A percentile compares a stretch with the other conserved stretches of the same genome.
These are phyloP conservation scores for Nomada fabriciana DNA, from an alignment of 2,888 invertebrate genomes.

Conservation along the genomic window DNA sequence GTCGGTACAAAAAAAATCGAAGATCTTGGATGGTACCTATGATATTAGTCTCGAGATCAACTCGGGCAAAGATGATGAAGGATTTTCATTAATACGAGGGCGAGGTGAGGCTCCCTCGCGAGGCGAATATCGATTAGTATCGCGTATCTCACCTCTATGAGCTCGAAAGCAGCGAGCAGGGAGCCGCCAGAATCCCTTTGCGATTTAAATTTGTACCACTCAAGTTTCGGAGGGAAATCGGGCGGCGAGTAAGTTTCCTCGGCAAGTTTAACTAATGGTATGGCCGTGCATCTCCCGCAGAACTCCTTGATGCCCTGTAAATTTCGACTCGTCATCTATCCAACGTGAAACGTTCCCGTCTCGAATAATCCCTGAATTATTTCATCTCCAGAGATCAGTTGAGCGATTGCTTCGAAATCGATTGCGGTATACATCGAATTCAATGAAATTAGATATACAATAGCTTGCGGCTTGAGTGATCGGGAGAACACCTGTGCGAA, in stretches of 20 bases:
- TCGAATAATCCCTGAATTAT: too few relatives aligned
- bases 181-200: conserved; percentile 81
- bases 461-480: too few relatives aligned
- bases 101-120: neutral
- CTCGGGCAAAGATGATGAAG: neutral
- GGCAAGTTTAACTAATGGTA: conserved; percentile 83
- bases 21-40: neutral
- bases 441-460: too few relatives aligned
- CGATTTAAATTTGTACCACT: conserved; percentile 83
- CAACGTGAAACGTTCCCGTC: too few relatives aligned
- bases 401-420: neutral
- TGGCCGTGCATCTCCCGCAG: conserved; percentile 83
- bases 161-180: conserved; percentile 85
- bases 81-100: neutral
- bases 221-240: conserved; percentile 83
- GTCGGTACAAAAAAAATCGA: neutral
- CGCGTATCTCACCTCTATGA: conserved; percentile 83
- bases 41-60: conserved; percentile 24
- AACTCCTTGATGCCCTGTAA: conserved; percentile 80
- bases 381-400: too few relatives aligned
- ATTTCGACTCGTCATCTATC: conserved; percentile 1
- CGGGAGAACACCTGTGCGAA: neutral
- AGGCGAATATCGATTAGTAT: conserved; percentile 58
- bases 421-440: neutral
- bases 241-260: conserved; percentile 80